These are phyloP conservation scores for Spheniscus humboldti DNA, from an alignment of 2,797 vertebrate species.

Conservation along the genomic window DNA sequence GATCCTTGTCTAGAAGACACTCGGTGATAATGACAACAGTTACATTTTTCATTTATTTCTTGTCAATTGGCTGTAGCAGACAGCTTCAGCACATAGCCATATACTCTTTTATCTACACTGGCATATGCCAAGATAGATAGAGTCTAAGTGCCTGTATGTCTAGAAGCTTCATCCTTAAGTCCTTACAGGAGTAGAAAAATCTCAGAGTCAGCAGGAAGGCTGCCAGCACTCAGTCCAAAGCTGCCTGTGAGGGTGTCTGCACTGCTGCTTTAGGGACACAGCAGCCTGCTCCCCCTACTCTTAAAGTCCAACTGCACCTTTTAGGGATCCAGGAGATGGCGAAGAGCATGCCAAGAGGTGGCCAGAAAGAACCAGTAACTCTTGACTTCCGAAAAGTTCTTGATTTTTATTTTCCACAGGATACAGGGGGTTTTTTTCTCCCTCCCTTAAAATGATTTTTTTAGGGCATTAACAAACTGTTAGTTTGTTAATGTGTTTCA, in stretches of 20 bases:
- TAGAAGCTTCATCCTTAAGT: conserved; percentile 29
- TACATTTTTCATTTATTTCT: not conserved
- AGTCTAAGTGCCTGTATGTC: not conserved
- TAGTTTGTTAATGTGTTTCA: not conserved
- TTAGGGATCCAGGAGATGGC: not conserved
- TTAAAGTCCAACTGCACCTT: not conserved
- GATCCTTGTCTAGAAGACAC: not conserved
- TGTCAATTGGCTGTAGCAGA: not conserved
- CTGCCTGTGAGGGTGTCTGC: not conserved
- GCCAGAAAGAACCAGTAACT: not conserved
- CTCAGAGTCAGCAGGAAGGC: conserved; percentile 27
- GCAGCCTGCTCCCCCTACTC: not conserved
- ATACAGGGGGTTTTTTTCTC: not conserved
- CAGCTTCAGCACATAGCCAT: not conserved
- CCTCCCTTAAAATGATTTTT: not conserved
- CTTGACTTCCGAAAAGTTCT: not conserved
- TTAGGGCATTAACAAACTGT: not conserved
- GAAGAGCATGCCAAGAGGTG: not conserved
- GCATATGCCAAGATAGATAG: conserved; percentile 65
- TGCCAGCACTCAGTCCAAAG: not conserved
- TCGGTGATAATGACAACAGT: not conserved
- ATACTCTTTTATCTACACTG: conserved; percentile 46
- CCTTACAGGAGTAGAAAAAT: conserved; percentile 40
- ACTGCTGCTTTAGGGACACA: not conserved
- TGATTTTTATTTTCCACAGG: not conserved